phyloP scores from a whole-genome alignment of 1,140 invertebrate species.

The Dreissena rostriformis region DNA sequence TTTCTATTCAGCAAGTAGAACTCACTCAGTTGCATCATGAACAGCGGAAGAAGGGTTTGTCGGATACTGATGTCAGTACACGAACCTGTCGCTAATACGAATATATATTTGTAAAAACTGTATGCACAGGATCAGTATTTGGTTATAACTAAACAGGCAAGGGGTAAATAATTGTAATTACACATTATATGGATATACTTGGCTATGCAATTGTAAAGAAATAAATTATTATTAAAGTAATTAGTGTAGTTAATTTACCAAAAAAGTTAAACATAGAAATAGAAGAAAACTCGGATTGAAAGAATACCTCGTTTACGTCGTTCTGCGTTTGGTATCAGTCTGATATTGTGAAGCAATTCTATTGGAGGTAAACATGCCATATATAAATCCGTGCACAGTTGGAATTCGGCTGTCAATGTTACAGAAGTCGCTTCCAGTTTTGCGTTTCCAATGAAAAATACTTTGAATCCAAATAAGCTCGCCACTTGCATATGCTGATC shows the following conservation, averaged over 20 bases:
- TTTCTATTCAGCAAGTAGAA: constrained; percentile 6
- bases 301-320: not conserved
- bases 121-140: too few relatives aligned
- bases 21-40: constrained; percentile 23
- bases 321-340: not conserved
- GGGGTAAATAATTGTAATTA: too few relatives aligned
- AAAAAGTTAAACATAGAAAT: not conserved
- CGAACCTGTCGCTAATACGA: not conserved
- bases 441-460: too few relatives aligned
- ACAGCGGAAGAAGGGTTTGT: not conserved
- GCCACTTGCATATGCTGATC: too few relatives aligned
- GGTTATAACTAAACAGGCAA: too few relatives aligned
- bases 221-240: too few relatives aligned
- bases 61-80: not conserved
- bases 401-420: not conserved
- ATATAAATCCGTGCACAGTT: constrained; percentile 6
- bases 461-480: too few relatives aligned
- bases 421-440: too few relatives aligned
- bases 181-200: too few relatives aligned
- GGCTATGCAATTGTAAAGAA: too few relatives aligned
- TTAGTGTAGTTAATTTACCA: too few relatives aligned
- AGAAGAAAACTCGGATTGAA: not conserved
- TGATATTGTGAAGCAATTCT: constrained; percentile 18
- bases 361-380: constrained; percentile 7
- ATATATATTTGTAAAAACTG: too few relatives aligned